Evolutionary conservation across 2,797 vertebrate species (phyloP).

Genomic region (Malurus splendens): DNA sequence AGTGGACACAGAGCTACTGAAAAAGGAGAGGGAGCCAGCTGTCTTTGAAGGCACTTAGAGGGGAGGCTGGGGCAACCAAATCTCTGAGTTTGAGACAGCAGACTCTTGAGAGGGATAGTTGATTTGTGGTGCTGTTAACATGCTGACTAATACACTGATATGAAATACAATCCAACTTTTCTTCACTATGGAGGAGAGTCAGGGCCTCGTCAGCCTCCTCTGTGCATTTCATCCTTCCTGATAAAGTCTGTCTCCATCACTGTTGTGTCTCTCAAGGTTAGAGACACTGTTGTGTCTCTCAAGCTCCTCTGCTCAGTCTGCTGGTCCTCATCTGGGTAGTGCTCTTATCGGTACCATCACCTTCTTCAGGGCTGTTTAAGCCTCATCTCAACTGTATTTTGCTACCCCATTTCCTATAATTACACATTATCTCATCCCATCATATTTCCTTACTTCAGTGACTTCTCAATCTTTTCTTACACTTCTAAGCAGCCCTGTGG

Average conservation of each 20-base stretch:
- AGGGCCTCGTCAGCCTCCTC: neutral
- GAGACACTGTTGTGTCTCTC: neutral
- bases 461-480: neutral
- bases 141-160: neutral
- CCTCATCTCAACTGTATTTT: neutral
- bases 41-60: neutral
- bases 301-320: neutral
- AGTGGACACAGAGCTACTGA: accelerated
- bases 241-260: neutral
- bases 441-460: neutral
- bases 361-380: neutral
- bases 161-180: neutral
- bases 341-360: neutral
- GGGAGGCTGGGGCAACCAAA: neutral
- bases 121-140: neutral
- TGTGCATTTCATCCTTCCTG: neutral
- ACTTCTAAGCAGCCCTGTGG: neutral
- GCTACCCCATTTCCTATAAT: neutral
- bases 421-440: neutral
- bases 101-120: neutral
- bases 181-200: neutral
- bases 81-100: neutral
- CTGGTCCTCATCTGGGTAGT: neutral
- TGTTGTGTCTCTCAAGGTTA: neutral
- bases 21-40: neutral